Percentiles rank a stretch among this genome's conserved stretches.
These are phyloP conservation scores for Taxidea taxus DNA, from an alignment of 2,113 vertebrate species.

Conservation along the genomic window DNA sequence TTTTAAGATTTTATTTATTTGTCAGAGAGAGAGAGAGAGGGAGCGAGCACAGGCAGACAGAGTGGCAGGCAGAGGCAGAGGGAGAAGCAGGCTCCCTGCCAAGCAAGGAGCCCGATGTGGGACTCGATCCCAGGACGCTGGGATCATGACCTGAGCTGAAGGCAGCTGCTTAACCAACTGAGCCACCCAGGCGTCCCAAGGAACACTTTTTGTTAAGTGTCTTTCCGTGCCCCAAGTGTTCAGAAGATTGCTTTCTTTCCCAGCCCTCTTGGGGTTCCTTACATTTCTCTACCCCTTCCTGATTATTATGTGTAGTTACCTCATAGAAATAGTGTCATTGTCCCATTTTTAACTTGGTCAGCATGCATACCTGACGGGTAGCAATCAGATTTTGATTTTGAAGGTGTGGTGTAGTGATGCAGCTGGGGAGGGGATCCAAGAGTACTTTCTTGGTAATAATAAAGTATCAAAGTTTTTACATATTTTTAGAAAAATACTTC, in stretches of 20 bases:
- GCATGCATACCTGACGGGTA: neutral
- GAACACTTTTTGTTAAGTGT: neutral
- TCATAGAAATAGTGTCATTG: neutral
- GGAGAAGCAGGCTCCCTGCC: too few species aligned
- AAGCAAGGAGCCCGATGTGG: too few species aligned
- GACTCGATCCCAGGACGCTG: too few species aligned
- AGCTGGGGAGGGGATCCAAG: neutral
- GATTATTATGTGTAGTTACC: too few species aligned
- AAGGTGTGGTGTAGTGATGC: neutral
- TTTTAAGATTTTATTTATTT: too few species aligned
- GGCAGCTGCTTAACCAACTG: too few species aligned
- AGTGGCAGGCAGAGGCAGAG: too few species aligned
- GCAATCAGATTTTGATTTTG: neutral
- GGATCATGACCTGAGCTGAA: too few species aligned
- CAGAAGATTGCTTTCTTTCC: neutral
- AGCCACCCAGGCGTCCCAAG: too few species aligned
- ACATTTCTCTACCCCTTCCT: neutral
- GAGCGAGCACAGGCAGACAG: too few species aligned
- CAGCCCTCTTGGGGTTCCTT: neutral
- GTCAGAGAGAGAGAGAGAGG: too few species aligned
- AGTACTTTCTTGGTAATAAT: neutral
- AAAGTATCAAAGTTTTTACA: neutral
- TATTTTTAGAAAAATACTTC: neutral
- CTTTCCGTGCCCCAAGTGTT: neutral
- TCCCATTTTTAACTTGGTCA: neutral